A percentile compares a stretch with the other conserved stretches of the same genome.
Evolutionary conservation across 2,113 vertebrate species (phyloP).

Genomic region (Carettochelys insculpta): DNA sequence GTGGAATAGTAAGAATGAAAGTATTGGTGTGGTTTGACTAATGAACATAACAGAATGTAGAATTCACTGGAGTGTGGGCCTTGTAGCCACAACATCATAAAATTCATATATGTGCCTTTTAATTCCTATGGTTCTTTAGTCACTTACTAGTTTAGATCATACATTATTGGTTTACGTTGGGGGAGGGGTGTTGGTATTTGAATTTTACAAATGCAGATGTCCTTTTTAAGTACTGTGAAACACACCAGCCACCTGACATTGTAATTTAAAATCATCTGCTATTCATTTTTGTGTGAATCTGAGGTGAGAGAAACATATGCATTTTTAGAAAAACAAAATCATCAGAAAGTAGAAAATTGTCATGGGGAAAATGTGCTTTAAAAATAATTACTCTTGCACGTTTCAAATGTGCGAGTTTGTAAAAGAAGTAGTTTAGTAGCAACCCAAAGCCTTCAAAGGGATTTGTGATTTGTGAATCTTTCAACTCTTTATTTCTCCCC

Average conservation of each 20-base stretch:
- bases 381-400: slow-evolving; percentile 37
- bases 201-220: slow-evolving; percentile 41
- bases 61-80: not conserved
- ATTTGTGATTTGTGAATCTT: slow-evolving; percentile 54
- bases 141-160: slow-evolving; percentile 5
- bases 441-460: slow-evolving; percentile 59
- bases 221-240: slow-evolving; percentile 66
- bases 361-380: not conserved
- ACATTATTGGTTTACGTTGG: not conserved
- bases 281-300: slow-evolving; percentile 78
- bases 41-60: not conserved
- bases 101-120: slow-evolving; percentile 18
- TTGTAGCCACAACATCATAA: not conserved
- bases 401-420: slow-evolving; percentile 46
- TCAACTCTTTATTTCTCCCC: slow-evolving; percentile 25
- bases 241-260: slow-evolving; percentile 73
- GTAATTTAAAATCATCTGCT: slow-evolving; percentile 74
- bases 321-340: slow-evolving; percentile 78
- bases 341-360: slow-evolving; percentile 74
- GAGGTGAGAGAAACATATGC: slow-evolving; percentile 70
- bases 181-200: slow-evolving; percentile 30
- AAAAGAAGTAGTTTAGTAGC: slow-evolving; percentile 58
- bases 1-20: not conserved
- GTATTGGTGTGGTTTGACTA: not conserved
- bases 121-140: slow-evolving; percentile 4